Conservation (phyloP, 2,113 vertebrate genomes). For the Synchiropus splendidus region DNA sequence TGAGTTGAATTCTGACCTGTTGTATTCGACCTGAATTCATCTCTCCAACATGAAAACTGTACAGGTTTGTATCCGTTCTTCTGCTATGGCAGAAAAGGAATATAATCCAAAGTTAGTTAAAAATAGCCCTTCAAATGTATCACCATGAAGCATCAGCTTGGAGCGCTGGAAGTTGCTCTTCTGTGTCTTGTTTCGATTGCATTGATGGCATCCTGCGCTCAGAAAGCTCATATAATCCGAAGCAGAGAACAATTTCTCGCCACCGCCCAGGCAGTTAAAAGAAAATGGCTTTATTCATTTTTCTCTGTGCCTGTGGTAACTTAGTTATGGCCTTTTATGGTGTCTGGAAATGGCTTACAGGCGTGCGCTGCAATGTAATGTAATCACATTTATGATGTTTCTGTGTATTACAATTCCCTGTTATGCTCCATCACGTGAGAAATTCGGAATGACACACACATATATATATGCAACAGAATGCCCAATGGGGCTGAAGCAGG, state of each 20-base stretch:
- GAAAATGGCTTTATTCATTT: conserved; percentile 63
- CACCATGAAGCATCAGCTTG: too few species aligned
- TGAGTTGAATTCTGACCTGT: too few species aligned
- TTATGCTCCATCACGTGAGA: conserved; percentile 51
- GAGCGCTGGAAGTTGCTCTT: too few species aligned
- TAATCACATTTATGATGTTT: conserved; percentile 64
- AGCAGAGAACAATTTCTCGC: conserved; percentile 44
- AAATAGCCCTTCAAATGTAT: too few species aligned
- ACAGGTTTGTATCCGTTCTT: too few species aligned
- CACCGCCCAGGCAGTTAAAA: conserved; percentile 51
- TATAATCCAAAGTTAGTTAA: too few species aligned
- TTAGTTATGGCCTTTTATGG: conserved; percentile 60
- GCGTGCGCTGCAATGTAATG: conserved; percentile 55
- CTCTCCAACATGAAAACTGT: too few species aligned
- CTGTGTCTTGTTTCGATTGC: conserved; percentile 25
- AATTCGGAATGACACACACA: conserved; percentile 36
- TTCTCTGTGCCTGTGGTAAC: conserved; percentile 56
- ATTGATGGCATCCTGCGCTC: conserved; percentile 24
- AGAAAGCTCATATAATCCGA: conserved; percentile 45
- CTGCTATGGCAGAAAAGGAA: too few species aligned
- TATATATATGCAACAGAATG: conserved; percentile 8
- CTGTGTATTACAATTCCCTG: conserved; percentile 61
- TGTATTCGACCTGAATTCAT: too few species aligned
- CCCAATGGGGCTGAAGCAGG: conserved; percentile 24
- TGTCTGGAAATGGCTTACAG: conserved; percentile 56